Conservation (phyloP, 2,888 invertebrate species). For the Parascotia fuliginaria region DNA sequence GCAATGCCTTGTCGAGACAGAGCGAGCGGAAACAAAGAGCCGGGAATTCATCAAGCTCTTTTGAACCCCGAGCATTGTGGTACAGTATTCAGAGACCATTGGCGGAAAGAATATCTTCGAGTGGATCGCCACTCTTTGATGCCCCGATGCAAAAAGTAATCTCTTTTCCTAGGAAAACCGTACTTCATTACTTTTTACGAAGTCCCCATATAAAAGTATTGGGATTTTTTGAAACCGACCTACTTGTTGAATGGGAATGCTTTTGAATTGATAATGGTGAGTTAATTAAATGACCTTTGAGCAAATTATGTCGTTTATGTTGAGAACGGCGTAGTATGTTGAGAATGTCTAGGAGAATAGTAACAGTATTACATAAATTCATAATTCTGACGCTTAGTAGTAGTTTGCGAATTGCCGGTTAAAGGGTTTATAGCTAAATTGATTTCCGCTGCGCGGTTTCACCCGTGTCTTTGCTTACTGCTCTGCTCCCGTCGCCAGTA, state of each 20-base stretch:
- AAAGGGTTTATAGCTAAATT: too few relatives aligned
- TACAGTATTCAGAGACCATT: conserved; percentile 73
- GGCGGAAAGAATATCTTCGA: conserved; percentile 78
- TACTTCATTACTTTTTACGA: conserved; percentile 75
- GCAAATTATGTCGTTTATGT: too few relatives aligned
- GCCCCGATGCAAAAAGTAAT: conserved; percentile 75
- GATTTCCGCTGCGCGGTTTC: too few relatives aligned
- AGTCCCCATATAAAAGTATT: conserved; percentile 63
- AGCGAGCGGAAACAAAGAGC: conserved; percentile 82
- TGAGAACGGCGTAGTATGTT: too few relatives aligned
- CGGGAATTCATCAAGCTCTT: conserved; percentile 83
- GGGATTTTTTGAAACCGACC: conserved; percentile 63
- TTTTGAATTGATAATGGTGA: conserved; percentile 69
- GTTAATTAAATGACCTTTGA: conserved; percentile 68
- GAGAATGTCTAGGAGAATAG: too few relatives aligned
- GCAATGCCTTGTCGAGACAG: conserved; percentile 80
- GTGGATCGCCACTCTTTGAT: conserved; percentile 81
- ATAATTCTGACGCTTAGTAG: neutral
- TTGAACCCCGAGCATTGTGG: conserved; percentile 80
- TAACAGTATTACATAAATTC: conserved; percentile 37
- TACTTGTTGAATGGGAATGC: conserved; percentile 75
- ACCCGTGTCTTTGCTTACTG: too few relatives aligned
- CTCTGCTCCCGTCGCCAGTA: too few relatives aligned
- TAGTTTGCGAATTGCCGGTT: neutral
- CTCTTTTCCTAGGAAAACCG: conserved; percentile 65